Conservation (phyloP, 92 coral and sea anemone species). For the Pocillopora meandrina region DNA sequence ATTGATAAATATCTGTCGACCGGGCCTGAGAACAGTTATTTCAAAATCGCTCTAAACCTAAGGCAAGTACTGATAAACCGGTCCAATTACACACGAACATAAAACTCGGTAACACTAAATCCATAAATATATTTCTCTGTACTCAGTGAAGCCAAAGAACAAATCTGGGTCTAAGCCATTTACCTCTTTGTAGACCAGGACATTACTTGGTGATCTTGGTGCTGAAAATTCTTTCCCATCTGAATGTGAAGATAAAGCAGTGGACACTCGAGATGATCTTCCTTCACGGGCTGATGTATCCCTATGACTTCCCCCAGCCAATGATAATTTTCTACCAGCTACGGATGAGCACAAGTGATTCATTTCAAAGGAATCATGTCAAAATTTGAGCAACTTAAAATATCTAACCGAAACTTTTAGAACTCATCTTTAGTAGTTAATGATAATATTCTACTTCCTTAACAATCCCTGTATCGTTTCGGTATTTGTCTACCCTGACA, state of each 20-base stretch:
- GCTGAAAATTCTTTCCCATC: conserved; percentile 1
- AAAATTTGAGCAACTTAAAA: no score
- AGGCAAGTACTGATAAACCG: no score
- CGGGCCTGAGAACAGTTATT: no score
- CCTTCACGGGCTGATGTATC: neutral
- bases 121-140: neutral
- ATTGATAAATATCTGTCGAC: no score
- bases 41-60: no score
- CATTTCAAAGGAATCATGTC: neutral
- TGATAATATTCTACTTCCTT: no score
- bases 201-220: conserved; percentile 14
- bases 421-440: no score
- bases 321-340: neutral
- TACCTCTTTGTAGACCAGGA: conserved; percentile 21
- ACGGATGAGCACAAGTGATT: neutral
- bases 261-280: neutral
- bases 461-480: no score
- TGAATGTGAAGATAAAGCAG: neutral
- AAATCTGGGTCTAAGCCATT: neutral
- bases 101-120: neutral
- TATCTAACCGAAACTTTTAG: no score
- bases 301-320: neutral
- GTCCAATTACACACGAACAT: no score
- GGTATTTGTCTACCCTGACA: no score
- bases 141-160: neutral